Evolutionary conservation across 2,888 invertebrate genomes (phyloP).

Genomic region (Leucozona laternaria): DNA sequence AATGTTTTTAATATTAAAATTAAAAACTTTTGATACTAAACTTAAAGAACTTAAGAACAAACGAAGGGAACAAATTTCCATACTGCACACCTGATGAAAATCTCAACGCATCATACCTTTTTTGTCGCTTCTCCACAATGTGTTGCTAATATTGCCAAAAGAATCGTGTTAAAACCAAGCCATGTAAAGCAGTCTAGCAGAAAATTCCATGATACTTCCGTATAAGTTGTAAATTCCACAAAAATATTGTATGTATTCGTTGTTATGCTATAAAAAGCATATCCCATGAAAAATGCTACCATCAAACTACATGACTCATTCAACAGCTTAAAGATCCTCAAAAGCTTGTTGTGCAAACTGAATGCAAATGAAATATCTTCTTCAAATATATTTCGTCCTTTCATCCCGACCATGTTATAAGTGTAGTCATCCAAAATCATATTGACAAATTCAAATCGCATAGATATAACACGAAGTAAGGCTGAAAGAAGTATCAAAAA

Average conservation of each 20-base stretch:
- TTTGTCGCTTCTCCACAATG: constrained; percentile 80
- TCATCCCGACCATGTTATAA: constrained; percentile 73
- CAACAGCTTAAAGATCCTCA: constrained; percentile 80
- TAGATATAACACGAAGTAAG: constrained; percentile 79
- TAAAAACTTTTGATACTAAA: too few species aligned
- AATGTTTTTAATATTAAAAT: too few species aligned
- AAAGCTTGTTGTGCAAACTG: constrained; percentile 80
- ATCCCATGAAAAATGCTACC: constrained; percentile 81
- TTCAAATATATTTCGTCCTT: constrained; percentile 78
- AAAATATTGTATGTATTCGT: constrained; percentile 82
- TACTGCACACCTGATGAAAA: too few species aligned
- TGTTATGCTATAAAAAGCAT: constrained; percentile 81
- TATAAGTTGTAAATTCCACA: constrained; percentile 80
- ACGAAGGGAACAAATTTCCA: too few species aligned
- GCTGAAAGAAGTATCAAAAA: constrained; percentile 80
- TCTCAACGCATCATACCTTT: too few species aligned
- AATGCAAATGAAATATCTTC: constrained; percentile 80
- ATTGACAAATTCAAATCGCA: constrained; percentile 80
- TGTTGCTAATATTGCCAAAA: constrained; percentile 79
- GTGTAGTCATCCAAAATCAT: constrained; percentile 79
- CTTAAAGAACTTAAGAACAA: too few species aligned
- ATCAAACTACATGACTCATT: constrained; percentile 81
- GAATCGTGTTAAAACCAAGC: constrained; percentile 78
- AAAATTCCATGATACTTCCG: constrained; percentile 77
- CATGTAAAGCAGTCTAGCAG: constrained; percentile 80